Evolutionary conservation across 2,797 vertebrate species (phyloP), one percentile per base, ranked within the genome.

Genomic region (Hozukius guyotensis): DNA sequence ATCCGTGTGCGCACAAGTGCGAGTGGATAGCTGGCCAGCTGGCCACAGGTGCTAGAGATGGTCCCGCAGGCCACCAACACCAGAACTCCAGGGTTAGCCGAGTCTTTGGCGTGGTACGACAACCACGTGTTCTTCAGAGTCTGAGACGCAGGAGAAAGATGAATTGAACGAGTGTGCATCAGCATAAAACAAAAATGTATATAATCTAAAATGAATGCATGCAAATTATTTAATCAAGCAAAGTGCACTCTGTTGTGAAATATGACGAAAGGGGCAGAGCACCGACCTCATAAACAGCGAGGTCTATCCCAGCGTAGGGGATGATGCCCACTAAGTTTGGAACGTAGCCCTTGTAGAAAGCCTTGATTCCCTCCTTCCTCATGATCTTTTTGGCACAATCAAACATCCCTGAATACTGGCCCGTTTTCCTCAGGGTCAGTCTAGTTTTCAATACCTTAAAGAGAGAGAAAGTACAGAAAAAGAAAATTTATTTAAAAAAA

Each of bases 281-380:
- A 49, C 10, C 92, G 90, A 99, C 99, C 97, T 99, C 99, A 85
- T 99, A 99, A 66, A 99, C 96, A 75, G 97, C 97, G 25, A 99
- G 96, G 91, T 99, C 99, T 79, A 99, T 99, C 68, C 98, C 98
- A 55, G 99, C 99, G 1, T 99, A 99, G 22, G 99, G 99, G 94
- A 99, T 98, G 88, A 99, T 99, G 69, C 99, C 98, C 80, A 99
- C 87, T 84, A 99, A 95, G 88, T 99, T 99, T 85, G 99, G 99
- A 87, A 98, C 10, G 76, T 99, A 99, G 80, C 99, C 99, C 96
- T 98, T 99, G 90, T 98, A 99, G 90, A 99, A 99, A 67, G 98
- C 97, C 73, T 93, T 96, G 27, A 97, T 29, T 1, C 98, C 97
- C 93, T 99, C 98, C n/a, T 93, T 96, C 92, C 95, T 97, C 91